A percentile compares a stretch with the other conserved stretches of the same genome.
phyloP scores from a whole-genome alignment of 2,888 invertebrate species.

The Scaptomyza parva region DNA sequence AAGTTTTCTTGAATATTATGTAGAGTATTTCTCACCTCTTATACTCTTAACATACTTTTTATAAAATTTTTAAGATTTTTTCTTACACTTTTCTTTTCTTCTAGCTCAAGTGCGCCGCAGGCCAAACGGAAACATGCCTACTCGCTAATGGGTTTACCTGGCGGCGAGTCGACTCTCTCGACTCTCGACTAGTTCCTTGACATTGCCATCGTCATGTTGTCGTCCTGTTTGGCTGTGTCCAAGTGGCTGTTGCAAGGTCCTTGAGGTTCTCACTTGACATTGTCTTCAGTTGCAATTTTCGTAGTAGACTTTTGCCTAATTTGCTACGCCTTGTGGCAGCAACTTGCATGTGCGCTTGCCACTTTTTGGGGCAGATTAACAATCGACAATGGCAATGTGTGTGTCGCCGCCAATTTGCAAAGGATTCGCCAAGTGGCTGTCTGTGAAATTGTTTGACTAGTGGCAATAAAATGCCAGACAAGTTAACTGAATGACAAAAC shows the following conservation, averaged over 20 bases:
- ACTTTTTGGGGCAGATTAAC: constrained; percentile 22
- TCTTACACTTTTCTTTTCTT: neutral
- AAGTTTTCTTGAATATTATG: too few relatives aligned
- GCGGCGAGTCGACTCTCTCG: too few relatives aligned
- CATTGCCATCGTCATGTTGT: constrained; percentile 38
- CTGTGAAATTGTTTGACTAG: constrained; percentile 70
- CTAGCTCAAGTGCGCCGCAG: constrained; percentile 18
- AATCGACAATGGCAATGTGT: constrained; percentile 38
- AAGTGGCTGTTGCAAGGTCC: constrained; percentile 24
- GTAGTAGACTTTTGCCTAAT: constrained; percentile 52
- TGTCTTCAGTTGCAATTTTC: constrained; percentile 58
- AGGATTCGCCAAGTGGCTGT: constrained; percentile 55
- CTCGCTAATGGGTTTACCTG: constrained; percentile 41
- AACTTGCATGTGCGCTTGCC: constrained; percentile 24
- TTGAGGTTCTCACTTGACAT: constrained; percentile 61
- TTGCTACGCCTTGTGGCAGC: constrained; percentile 34
- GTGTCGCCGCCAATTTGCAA: constrained; percentile 53
- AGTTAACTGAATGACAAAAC: constrained; percentile 11
- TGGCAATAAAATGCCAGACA: constrained; percentile 73
- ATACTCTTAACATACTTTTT: neutral
- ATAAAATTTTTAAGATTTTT: neutral
- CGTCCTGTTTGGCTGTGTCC: neutral
- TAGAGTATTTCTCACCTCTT: neutral
- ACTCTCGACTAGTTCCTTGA: constrained; percentile 30
- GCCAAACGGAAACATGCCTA: neutral